Conservation (phyloP, 2,888 invertebrate species). For the Pandemis heparana region DNA sequence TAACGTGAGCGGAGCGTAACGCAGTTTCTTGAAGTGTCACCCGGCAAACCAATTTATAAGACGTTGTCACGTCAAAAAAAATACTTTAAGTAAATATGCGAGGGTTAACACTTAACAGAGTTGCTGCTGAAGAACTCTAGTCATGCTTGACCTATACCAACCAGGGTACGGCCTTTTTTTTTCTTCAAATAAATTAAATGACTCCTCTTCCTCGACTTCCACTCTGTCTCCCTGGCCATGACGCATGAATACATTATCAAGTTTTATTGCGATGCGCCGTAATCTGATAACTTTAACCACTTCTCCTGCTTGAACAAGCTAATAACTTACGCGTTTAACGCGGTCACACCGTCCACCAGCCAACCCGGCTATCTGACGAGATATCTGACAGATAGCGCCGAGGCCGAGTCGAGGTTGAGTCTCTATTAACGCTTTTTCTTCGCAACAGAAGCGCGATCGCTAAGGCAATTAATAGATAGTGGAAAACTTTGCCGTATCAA, state of each 20-base stretch:
- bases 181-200: too few relatives aligned
- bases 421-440: constrained; percentile 21
- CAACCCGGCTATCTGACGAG: neutral
- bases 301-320: neutral
- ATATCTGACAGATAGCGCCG: constrained; percentile 18
- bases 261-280: neutral
- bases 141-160: too few relatives aligned
- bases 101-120: too few relatives aligned
- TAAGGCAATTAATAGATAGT: neutral
- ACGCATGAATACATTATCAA: neutral
- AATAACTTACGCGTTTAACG: constrained; percentile 10
- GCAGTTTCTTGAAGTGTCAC: too few relatives aligned
- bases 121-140: too few relatives aligned
- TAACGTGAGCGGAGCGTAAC: too few relatives aligned
- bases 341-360: constrained; percentile 13
- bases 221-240: neutral
- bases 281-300: neutral
- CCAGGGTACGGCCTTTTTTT: too few relatives aligned
- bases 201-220: too few relatives aligned
- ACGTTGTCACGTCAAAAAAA: too few relatives aligned
- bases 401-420: neutral
- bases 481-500: neutral
- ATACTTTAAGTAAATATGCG: too few relatives aligned
- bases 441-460: neutral
- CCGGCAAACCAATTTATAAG: too few relatives aligned